Base-by-base conservation (phyloP, 2,888 invertebrate genomes). In the Euproctis similis region DNA sequence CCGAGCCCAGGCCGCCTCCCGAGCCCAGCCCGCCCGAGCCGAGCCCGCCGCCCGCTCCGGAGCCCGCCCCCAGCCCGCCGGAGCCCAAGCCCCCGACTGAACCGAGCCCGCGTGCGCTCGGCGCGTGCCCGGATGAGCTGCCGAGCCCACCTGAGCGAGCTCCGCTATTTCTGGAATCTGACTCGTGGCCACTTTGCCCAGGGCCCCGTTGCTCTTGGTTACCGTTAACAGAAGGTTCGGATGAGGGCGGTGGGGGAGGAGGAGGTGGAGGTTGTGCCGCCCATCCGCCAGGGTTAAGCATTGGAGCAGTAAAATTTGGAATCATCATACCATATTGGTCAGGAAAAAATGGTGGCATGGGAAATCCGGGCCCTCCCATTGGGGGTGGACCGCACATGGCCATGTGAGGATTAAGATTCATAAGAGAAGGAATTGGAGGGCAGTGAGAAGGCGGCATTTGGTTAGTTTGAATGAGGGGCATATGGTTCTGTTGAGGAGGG, bases 91-190 rank as follows among this genome's bases (percentile, higher is more conserved):
- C 45, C 4, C 11, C 23, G 5, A 7, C 23, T 29, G 62, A 53
- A 59, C 70, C 59, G 42, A 55, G 53, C 37, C 63, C 63, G 49
- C 55, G 54, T 39, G 37, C 30, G 30, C 51, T 54, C 59, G 47
- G 46, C 51, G 44, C 63, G 44, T 46, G 51, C 39, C 38, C 41
- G 42, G 42, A 30, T 8, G 58, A 47, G 27, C 42, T 44, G 35
- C 53, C 46, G 40, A 53, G 49, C 37, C 59, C 56, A 42, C 57
- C 53, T 26, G 60, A 39, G 41, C 73, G 72, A 57, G 58, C 51
- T 46, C 66, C 74, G 46, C 70, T 74, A 55, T 70, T 78, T 68
- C 81, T 80, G 80, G 75, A 78, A 78, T 80, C 80, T 69, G 78
- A 77, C 69, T 77, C 77, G 60, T 64, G 65, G 64, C 71, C 68